Conservation (phyloP, 2,113 vertebrate species). For the Archilochus colubris region DNA sequence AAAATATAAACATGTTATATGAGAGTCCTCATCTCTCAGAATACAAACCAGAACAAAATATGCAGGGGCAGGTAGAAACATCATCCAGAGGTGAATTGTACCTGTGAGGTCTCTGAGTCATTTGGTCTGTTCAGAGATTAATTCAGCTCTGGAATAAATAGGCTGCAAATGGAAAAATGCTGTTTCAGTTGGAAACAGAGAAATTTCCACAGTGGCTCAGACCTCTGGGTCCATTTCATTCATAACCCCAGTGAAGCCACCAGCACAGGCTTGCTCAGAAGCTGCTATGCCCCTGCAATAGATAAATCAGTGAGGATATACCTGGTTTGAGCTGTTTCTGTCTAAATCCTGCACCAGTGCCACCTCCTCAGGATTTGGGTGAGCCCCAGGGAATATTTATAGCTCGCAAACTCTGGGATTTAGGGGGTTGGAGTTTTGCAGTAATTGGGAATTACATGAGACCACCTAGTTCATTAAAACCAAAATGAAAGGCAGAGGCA, state of each 20-base stretch:
- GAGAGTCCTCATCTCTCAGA: not conserved
- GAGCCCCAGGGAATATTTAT: not conserved
- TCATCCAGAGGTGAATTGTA: not conserved
- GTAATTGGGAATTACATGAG: slow-evolving; percentile 25
- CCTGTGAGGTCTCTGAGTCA: not conserved
- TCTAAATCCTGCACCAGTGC: not conserved
- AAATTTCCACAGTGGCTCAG: not conserved
- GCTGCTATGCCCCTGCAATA: not conserved
- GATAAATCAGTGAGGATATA: not conserved
- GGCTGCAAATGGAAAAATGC: not conserved
- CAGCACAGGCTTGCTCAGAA: not conserved
- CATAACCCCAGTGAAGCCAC: not conserved
- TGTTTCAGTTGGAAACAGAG: not conserved
- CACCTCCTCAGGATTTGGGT: not conserved
- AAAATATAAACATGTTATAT: not conserved
- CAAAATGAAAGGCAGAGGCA: slow-evolving; percentile 50
- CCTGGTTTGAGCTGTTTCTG: not conserved
- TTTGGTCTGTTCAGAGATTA: not conserved
- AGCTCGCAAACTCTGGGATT: not conserved
- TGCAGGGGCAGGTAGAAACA: not conserved
- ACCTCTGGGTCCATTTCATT: not conserved
- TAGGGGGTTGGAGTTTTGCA: not conserved
- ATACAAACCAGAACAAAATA: not conserved
- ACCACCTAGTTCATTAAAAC: slow-evolving; percentile 64
- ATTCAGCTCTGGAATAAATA: not conserved